These are phyloP conservation scores for Pachyramphus minor DNA, from an alignment of 2,113 vertebrate species.

Conservation along the genomic window DNA sequence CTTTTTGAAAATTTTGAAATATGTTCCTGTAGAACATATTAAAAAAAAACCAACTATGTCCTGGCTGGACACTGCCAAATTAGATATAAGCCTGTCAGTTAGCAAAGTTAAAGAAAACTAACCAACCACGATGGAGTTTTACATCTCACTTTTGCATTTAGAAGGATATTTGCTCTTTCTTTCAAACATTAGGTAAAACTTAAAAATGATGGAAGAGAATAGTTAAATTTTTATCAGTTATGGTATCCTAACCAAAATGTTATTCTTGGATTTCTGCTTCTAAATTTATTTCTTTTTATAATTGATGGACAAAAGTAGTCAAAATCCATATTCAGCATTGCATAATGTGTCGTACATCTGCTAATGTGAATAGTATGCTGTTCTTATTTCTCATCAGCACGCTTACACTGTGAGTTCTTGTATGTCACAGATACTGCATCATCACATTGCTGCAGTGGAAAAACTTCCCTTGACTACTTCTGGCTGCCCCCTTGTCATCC, in stretches of 20 bases:
- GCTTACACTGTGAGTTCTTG: not conserved
- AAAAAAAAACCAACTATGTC: not conserved
- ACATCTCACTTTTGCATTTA: not conserved
- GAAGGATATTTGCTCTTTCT: not conserved
- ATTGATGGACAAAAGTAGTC: not conserved
- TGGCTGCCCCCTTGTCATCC: conserved; percentile 94
- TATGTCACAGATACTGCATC: conserved; percentile 87
- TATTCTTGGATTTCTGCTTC: not conserved
- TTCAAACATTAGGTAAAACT: not conserved
- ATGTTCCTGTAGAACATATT: not conserved
- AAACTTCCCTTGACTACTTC: conserved; percentile 92
- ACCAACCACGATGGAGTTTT: not conserved
- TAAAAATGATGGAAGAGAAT: not conserved
- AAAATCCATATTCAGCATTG: not conserved
- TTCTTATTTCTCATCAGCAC: not conserved
- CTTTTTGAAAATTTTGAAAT: not conserved
- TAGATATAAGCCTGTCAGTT: not conserved
- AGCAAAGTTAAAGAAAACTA: not conserved
- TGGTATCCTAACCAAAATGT: not conserved
- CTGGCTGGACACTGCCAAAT: not conserved
- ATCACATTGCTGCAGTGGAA: conserved; percentile 93
- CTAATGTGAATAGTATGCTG: not conserved
- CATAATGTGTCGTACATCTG: not conserved
- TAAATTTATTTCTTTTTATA: not conserved
- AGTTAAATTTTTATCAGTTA: not conserved